These are phyloP conservation scores for Alloscopus bannaensis DNA, from an alignment of 2,888 invertebrate genomes.

Conservation along the genomic window DNA sequence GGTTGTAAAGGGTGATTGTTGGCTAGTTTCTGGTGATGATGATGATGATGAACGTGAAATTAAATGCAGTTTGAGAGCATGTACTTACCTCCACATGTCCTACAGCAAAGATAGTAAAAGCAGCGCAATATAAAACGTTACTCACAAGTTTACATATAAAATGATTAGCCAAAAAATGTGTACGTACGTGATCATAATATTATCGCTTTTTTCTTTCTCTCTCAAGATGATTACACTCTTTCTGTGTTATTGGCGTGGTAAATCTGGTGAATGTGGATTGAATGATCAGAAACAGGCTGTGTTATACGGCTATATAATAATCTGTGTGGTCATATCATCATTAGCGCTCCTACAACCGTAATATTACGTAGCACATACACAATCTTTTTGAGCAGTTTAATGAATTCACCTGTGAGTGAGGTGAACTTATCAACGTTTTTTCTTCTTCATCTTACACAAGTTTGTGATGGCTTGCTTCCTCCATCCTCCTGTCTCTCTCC, in stretches of 20 bases:
- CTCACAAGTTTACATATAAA: not conserved
- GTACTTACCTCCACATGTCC: not conserved
- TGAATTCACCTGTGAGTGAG: too few relatives aligned
- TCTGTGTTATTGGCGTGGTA: not conserved
- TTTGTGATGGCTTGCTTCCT: constrained; percentile 7
- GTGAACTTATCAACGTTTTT: constrained; percentile 19
- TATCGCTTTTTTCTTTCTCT: not conserved
- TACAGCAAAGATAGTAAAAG: not conserved
- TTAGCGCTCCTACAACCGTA: not conserved
- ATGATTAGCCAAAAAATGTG: not conserved
- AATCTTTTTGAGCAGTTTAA: not conserved
- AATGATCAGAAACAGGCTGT: not conserved
- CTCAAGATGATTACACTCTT: not conserved
- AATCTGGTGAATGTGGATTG: not conserved
- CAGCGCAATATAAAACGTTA: not conserved
- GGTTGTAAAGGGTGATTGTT: constrained; percentile 8
- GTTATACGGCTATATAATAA: not conserved
- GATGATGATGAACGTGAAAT: constrained; percentile 37
- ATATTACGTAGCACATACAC: not conserved
- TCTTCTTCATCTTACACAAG: too few relatives aligned
- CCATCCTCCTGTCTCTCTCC: constrained; percentile 37
- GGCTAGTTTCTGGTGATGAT: not conserved
- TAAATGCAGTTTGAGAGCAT: constrained; percentile 19
- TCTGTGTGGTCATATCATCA: not conserved
- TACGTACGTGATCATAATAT: not conserved